Evolutionary conservation across 2,888 invertebrate genomes (phyloP), one percentile per base, ranked within the genome.

Genomic region (Calliphora vomitoria): DNA sequence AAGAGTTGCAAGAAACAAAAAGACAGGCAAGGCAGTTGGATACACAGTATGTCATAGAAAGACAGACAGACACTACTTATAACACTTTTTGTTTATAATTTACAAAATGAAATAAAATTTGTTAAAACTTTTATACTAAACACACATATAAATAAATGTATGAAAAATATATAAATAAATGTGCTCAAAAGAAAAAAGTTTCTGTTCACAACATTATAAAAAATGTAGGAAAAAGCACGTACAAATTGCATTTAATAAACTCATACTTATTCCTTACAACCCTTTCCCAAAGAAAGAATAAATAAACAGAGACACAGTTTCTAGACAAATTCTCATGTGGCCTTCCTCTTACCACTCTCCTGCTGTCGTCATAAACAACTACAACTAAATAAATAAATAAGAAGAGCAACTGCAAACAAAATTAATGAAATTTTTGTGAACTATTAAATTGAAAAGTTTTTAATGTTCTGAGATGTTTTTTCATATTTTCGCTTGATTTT

Each of bases 401-500:
- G 15, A 31, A 60, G 25, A 41, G 20, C 66, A 79, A 58, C 38
- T 8, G 55, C 20, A 78, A 78, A 64, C 31, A 78, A 72, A 60
- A 78, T 81, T 81, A 81, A 84, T 81, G 76, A 84, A 78, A 72
- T 68, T 76, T 84, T 81, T 79, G 69, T 44, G 64, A 86, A 86
- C 82, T 86, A 82, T 86, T 82, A 82, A 82, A 86, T 86, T 82
- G 74, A 82, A 86, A 86, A 86, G 82, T 86, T 85, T 81, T 79
- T 69, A 79, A 66, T 74, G 66, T 74, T 66, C 64, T 64, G 10
- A 20, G 53, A 25, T 81, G 18, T 38, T 71, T 38, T 60, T 62
- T 53, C 10, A 15, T 71, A 38, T 55, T 53, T 71, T 31, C 25
- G 13, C 8, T 10, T 80, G 18, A 35, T 50, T 50, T 38, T 8